Evolutionary conservation across 2,888 invertebrate genomes (phyloP), one percentile per base, ranked within the genome.

Genomic region (Drosophila robusta): DNA sequence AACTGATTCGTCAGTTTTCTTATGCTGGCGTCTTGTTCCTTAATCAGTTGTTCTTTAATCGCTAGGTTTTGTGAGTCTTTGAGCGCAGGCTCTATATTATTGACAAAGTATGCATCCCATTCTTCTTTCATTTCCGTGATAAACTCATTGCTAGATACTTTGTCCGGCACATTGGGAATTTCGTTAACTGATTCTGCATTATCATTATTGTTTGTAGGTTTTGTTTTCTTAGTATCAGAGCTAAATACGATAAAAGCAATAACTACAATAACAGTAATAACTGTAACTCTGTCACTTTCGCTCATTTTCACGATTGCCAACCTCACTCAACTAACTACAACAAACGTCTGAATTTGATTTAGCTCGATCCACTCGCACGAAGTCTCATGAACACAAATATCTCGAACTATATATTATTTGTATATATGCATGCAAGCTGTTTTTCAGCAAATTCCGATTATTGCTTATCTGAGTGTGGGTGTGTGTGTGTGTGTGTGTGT

Each of bases 41-140:
- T 36, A 12, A 63, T 63, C 29, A 50, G 42, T 14, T 45, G 9
- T 3, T 62, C 56, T 11, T 47, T 56, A 2, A 3, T 6, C n/a
- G 57, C 29, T 36, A 57, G 39, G 16, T 18, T 56, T 14, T 36
- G 42, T 42, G 56, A 42, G 22, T 49, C 32, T 9, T 63, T 36
- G 1, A 67, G 22, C 8, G 41, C 12, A 3, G 66, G 45, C 5
- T 42, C 6, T n/a, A 67, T 18, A 14, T 57, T 56, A 12, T 39
- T 12, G 18, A 32, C 47, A 50, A 64, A 64, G 18, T 64, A 64
- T 8, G 12, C 44, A 11, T 38, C 39, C 34, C 65, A 65, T 4
- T 32, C n/a, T 8, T 26, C 50, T 41, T 67, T 56, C 6, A 50
- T 51, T 6, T 56, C 8, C 7, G 14, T 32, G 1, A 63, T 9